Conservation (phyloP, 2,888 invertebrate genomes). For the Sipha maydis region DNA sequence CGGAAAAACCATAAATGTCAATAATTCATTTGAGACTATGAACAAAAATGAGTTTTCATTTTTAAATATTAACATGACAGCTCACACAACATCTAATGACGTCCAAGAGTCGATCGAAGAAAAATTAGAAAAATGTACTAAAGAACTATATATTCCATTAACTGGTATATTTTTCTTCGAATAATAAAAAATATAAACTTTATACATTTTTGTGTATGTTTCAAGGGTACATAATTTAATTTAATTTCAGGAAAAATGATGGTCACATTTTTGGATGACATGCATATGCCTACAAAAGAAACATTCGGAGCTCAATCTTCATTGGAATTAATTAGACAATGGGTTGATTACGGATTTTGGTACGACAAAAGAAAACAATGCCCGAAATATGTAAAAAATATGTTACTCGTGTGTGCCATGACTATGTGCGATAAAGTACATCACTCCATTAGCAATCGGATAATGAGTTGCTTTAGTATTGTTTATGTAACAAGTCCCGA, state of each 20-base stretch:
- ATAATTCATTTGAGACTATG: slow-evolving; percentile 71
- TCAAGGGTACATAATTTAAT: background rate
- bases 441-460: slow-evolving; percentile 81
- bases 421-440: slow-evolving; percentile 85
- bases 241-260: slow-evolving; percentile 73
- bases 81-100: slow-evolving; percentile 85
- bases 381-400: slow-evolving; percentile 71
- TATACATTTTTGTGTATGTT: background rate
- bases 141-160: slow-evolving; percentile 80
- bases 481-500: slow-evolving; percentile 85
- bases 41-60: slow-evolving; percentile 73
- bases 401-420: slow-evolving; percentile 83
- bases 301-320: slow-evolving; percentile 90
- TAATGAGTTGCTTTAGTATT: slow-evolving; percentile 81
- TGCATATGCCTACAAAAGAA: slow-evolving; percentile 92
- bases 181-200: too few relatives aligned
- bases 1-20: slow-evolving; percentile 84
- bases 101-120: slow-evolving; percentile 87
- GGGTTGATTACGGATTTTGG: slow-evolving; percentile 92
- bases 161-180: slow-evolving; percentile 5
- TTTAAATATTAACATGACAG: slow-evolving; percentile 87
- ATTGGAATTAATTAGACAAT: slow-evolving; percentile 83
- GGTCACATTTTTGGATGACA: slow-evolving; percentile 89
- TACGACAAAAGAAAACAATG: slow-evolving; percentile 70
- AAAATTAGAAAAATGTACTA: slow-evolving; percentile 87